These are phyloP conservation scores for Erebia palarica DNA, from an alignment of 2,888 invertebrate genomes.

Conservation along the genomic window DNA sequence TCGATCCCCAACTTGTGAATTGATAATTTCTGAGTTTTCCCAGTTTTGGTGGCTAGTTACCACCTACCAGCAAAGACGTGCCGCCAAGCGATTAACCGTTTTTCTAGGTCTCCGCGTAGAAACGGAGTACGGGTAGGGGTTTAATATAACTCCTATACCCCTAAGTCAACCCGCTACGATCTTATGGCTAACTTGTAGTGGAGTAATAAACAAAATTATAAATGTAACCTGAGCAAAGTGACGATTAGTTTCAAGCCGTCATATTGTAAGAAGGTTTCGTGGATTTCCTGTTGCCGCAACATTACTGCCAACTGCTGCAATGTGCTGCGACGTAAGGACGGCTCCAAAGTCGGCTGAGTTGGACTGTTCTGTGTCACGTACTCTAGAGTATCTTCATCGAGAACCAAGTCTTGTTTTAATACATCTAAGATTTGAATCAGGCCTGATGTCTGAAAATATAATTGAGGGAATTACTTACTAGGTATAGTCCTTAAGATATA, in stretches of 20 bases:
- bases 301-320: constrained; percentile 86
- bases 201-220: background rate
- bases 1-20: too few species aligned
- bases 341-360: constrained; percentile 76
- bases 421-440: constrained; percentile 71
- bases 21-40: too few species aligned
- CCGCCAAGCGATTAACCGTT: too few species aligned
- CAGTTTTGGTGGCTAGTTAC: too few species aligned
- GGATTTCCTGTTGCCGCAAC: constrained; percentile 84
- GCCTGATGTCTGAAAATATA: constrained; percentile 57
- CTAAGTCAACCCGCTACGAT: too few species aligned
- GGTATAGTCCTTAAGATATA: too few species aligned
- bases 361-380: constrained; percentile 45
- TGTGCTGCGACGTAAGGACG: constrained; percentile 85
- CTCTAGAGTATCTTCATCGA: constrained; percentile 59
- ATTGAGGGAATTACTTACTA: background rate
- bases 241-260: constrained; percentile 79
- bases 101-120: too few species aligned
- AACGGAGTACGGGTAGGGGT: too few species aligned
- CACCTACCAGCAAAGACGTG: too few species aligned
- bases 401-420: constrained; percentile 67
- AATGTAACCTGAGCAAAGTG: constrained; percentile 61
- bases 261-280: constrained; percentile 82
- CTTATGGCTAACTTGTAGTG: too few species aligned
- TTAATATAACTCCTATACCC: too few species aligned